phyloP scores from a whole-genome alignment of 2,113 vertebrate genomes.

The Ovibos moschatus region DNA sequence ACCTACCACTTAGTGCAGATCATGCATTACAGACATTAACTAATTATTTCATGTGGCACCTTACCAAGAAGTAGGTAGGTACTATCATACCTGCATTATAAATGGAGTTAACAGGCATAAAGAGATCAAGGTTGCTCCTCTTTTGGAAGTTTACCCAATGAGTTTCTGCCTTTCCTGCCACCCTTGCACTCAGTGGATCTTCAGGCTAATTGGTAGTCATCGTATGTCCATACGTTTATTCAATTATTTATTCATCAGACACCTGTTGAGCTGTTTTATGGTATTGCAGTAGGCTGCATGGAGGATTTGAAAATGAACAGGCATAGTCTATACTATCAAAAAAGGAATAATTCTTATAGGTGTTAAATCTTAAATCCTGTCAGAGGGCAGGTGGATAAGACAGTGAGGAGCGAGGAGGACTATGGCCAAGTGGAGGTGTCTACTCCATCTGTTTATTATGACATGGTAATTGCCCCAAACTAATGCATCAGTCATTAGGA shows the following conservation, averaged over 20 bases:
- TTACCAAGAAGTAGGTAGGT: neutral
- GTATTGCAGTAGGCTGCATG: neutral
- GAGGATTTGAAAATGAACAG: neutral
- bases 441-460: neutral
- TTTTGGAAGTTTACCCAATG: neutral
- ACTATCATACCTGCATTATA: conserved; percentile 40
- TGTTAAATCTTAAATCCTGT: neutral
- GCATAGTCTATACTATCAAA: neutral
- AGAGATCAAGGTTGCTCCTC: neutral
- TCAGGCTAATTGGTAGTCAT: neutral
- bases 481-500: neutral
- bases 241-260: neutral
- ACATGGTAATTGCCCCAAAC: neutral
- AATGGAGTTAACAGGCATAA: conserved; percentile 31
- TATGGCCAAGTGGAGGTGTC: neutral
- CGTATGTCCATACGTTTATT: neutral
- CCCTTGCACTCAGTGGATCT: neutral
- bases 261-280: neutral
- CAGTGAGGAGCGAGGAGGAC: neutral
- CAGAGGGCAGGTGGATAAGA: neutral
- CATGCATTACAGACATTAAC: conserved; percentile 14
- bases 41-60: conserved; percentile 39
- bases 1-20: conserved; percentile 10
- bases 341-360: neutral
- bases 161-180: neutral